phyloP scores from a whole-genome alignment of 1,140 invertebrate genomes.

The Leptinotarsa defecta region DNA sequence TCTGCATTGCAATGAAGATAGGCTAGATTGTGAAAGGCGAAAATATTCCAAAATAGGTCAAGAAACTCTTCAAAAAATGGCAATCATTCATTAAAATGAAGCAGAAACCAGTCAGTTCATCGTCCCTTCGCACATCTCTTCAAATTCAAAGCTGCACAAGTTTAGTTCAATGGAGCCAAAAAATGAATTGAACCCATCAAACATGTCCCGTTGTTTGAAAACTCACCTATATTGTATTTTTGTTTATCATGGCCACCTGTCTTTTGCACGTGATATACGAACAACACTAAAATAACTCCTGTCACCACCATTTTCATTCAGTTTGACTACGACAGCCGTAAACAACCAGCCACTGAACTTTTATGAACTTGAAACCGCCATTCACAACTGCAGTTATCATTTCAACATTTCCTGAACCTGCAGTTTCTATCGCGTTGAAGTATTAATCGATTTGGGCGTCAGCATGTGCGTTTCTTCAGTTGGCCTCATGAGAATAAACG shows the following conservation, averaged over 20 bases:
- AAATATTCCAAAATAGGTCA: too few species aligned
- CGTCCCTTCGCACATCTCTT: too few species aligned
- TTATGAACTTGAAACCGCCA: too few species aligned
- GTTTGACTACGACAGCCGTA: background rate
- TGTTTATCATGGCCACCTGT: constrained; percentile 3
- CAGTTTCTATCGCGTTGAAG: too few species aligned
- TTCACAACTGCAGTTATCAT: background rate
- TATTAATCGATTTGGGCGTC: too few species aligned
- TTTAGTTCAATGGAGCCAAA: background rate
- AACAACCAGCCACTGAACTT: background rate
- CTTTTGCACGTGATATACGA: background rate
- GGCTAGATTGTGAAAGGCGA: too few species aligned
- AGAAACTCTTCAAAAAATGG: too few species aligned
- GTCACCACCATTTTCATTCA: background rate
- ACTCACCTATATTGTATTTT: constrained; percentile 14
- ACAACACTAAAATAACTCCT: background rate
- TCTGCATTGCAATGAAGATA: too few species aligned
- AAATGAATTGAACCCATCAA: background rate
- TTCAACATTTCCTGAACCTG: background rate
- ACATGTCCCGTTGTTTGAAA: background rate
- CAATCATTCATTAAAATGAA: too few species aligned
- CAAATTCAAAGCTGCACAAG: too few species aligned
- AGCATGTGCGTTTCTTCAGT: too few species aligned
- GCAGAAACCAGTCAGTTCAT: too few species aligned
- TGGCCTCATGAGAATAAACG: background rate